Conservation (phyloP, 2,888 invertebrate genomes). For the Macrophya annulata region DNA sequence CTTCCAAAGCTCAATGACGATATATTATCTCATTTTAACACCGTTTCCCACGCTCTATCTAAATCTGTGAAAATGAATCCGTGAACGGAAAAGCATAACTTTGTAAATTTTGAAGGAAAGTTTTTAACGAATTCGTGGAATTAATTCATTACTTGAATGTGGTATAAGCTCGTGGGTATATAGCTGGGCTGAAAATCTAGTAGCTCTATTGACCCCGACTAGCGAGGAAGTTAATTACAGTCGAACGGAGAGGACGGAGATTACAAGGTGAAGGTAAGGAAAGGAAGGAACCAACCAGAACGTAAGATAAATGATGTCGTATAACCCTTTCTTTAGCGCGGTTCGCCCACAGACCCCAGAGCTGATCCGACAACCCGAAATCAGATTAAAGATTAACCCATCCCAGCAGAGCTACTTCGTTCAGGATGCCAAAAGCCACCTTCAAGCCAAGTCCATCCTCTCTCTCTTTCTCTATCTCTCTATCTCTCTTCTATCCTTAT, state of each 20-base stretch:
- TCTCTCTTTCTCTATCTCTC: too few species aligned
- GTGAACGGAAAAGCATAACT: too few species aligned
- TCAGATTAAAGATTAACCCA: constrained; percentile 60
- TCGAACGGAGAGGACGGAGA: constrained; percentile 53
- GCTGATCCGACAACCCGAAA: constrained; percentile 59
- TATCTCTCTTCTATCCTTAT: too few species aligned
- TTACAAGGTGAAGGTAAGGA: constrained; percentile 36
- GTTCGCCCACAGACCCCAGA: constrained; percentile 54
- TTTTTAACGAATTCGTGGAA: constrained; percentile 46
- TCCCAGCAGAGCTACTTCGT: constrained; percentile 6
- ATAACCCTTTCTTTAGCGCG: constrained; percentile 57
- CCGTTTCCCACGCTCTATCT: background rate
- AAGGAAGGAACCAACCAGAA: constrained; percentile 50
- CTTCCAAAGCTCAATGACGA: background rate
- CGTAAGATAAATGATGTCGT: constrained; percentile 62
- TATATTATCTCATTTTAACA: background rate
- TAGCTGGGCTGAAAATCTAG: background rate
- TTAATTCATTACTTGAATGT: constrained; percentile 40
- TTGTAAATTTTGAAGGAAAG: background rate
- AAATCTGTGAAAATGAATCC: background rate
- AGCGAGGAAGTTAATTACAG: constrained; percentile 67
- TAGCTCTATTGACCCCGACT: constrained; percentile 61
- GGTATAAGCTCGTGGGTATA: background rate
- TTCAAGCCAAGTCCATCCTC: background rate
- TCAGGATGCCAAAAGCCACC: constrained; percentile 17